These are phyloP conservation scores for Urophycis tenuis DNA, from an alignment of 2,797 vertebrate species.

Conservation along the genomic window DNA sequence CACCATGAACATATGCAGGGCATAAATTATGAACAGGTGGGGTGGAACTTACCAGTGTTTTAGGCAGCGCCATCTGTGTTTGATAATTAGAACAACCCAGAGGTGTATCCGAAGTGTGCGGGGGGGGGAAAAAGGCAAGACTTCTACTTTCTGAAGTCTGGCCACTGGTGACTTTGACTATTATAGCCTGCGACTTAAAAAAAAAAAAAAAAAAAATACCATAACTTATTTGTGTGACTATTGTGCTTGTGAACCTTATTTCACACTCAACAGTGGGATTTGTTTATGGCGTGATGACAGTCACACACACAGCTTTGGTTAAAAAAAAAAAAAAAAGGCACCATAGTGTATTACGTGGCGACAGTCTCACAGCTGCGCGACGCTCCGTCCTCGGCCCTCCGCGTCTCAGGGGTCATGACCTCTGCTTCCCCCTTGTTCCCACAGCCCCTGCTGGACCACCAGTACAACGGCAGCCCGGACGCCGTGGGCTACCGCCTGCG, in stretches of 20 bases:
- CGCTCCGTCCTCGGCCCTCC: too few relatives aligned
- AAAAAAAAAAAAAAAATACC: too few relatives aligned
- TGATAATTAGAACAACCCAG: background rate
- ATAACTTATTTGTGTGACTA: too few relatives aligned
- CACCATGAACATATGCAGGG: constrained; percentile 1
- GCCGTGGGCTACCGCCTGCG: constrained; percentile 82
- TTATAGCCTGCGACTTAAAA: too few relatives aligned
- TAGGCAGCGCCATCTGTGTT: background rate
- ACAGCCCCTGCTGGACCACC: constrained; percentile 80
- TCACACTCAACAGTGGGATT: too few relatives aligned
- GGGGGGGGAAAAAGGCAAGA: background rate
- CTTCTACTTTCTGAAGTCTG: background rate
- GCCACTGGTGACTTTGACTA: background rate
- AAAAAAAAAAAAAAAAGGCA: too few relatives aligned
- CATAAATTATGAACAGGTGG: background rate
- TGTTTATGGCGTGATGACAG: too few relatives aligned
- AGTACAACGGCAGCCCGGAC: constrained; percentile 87
- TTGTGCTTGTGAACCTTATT: too few relatives aligned
- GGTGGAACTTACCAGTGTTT: constrained; percentile 1
- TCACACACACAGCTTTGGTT: too few relatives aligned
- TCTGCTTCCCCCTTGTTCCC: constrained; percentile 8
- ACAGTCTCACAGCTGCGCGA: too few relatives aligned
- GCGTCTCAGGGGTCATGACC: background rate
- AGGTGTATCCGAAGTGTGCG: background rate
- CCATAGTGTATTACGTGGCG: too few relatives aligned